Evolutionary conservation across 1,140 invertebrate species (phyloP).

Genomic region (Brachionus koreanus): DNA sequence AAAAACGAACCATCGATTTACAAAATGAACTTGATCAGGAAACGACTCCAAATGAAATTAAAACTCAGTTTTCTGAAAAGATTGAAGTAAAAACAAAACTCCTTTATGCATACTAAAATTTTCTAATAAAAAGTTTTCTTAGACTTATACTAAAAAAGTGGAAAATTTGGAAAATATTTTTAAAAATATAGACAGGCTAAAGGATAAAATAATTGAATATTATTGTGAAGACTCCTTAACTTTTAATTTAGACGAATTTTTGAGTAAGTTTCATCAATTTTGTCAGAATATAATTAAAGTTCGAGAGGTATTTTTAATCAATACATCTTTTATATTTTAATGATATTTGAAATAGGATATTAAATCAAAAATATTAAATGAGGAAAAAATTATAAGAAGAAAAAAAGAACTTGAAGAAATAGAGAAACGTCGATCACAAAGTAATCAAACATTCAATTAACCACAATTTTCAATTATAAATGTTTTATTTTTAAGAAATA

Average conservation of each 20-base stretch:
- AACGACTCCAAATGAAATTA: neutral
- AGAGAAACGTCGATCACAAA: neutral
- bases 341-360: neutral
- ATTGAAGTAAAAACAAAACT: neutral
- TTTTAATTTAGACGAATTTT: constrained; percentile 57
- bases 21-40: neutral
- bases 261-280: constrained; percentile 44
- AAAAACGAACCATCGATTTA: neutral
- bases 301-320: neutral
- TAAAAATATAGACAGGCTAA: neutral
- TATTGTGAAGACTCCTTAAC: constrained; percentile 55
- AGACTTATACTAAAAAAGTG: neutral
- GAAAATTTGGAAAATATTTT: neutral
- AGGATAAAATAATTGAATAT: constrained; percentile 49
- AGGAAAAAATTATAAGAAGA: constrained; percentile 7
- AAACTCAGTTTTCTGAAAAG: neutral
- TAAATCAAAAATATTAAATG: neutral
- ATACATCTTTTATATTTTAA: neutral
- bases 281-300: neutral
- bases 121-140: neutral
- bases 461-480: neutral
- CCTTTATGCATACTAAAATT: neutral
- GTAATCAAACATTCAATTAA: neutral
- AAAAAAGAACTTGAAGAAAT: constrained; percentile 28
- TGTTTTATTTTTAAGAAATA: neutral